Evolutionary conservation across 2,888 invertebrate species (phyloP), one percentile per base, ranked within the genome.

Genomic region (Melikaiella ostensackeni): DNA sequence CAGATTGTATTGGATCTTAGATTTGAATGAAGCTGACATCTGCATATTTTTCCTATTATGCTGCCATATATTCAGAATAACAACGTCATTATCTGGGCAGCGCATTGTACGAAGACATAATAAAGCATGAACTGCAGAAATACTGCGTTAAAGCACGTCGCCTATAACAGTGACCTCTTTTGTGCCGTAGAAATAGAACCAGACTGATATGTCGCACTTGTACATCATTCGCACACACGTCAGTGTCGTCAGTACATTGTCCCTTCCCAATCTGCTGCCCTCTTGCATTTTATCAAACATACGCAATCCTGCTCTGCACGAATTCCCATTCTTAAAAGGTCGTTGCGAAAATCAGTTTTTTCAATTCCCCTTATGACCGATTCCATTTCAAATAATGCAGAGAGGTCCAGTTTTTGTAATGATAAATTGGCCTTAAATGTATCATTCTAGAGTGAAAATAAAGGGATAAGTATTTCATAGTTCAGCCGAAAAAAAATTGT

Each of bases 51-150:
- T 24, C 64, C 33, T 42, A 64, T 64, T 64, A 42, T 21, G 42
- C 64, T 64, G 64, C 64, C 64, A 42, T 24, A 64, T 64, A 64
- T 64, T 64, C 42, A 64, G 64, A 64, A 74, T 76, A 74, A 64
- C 57, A 74, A 70, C 38, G 42, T 42, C 64, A 64, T 70, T 50
- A 70, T 70, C 50, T 50, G 50, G 50, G n/a, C 80, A 79, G 82
- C 78, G 80, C 83, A 84, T 85, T 89, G 88, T 88, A 89, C 83
- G 85, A 87, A 86, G 84, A 86, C 82, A 86, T 86, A 89, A 89
- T 89, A 89, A 89, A 89, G 88, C 88, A 88, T 87, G 85, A 87
- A 86, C 82, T 84, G 87, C 84, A 88, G 86, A 84, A 85, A 86
- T 84, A 89, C 81, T 83, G 84, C 82, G 82, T 88, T 82, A 84